Evolutionary conservation across 1,140 invertebrate species (phyloP).

Genomic region (Platorchestia sp.): DNA sequence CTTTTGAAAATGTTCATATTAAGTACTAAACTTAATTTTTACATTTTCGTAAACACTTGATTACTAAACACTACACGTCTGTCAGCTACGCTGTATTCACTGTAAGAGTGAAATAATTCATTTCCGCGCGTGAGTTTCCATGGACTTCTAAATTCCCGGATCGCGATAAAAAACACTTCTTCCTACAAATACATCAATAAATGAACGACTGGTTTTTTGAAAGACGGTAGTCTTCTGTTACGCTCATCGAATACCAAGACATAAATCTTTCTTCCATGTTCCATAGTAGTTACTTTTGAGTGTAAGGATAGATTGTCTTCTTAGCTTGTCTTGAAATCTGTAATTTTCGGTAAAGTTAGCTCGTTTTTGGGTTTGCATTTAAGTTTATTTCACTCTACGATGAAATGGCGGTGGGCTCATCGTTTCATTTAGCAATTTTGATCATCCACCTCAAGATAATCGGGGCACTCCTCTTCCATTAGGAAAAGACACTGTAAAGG

Average conservation of each 20-base stretch:
- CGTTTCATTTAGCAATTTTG: neutral
- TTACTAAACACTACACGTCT: too few relatives aligned
- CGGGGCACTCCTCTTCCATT: neutral
- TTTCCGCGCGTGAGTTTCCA: neutral
- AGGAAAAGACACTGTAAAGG: neutral
- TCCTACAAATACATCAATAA: neutral
- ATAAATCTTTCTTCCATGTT: neutral
- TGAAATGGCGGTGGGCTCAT: neutral
- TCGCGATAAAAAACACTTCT: neutral
- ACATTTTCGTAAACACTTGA: too few relatives aligned
- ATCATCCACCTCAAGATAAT: neutral
- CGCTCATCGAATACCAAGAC: neutral
- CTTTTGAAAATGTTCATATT: too few relatives aligned
- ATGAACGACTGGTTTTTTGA: neutral
- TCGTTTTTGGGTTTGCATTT: neutral
- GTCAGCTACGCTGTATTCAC: too few relatives aligned
- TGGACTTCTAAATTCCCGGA: neutral
- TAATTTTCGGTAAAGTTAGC: neutral
- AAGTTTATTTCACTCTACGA: too few relatives aligned
- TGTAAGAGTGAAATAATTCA: too few relatives aligned
- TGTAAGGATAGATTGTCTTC: neutral
- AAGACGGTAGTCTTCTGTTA: neutral
- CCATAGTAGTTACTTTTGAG: neutral
- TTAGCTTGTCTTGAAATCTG: neutral
- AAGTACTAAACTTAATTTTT: too few relatives aligned